Percentiles rank a stretch among this genome's conserved stretches.
phyloP scores from a whole-genome alignment of 2,113 vertebrate genomes.

The Stegastes partitus region DNA sequence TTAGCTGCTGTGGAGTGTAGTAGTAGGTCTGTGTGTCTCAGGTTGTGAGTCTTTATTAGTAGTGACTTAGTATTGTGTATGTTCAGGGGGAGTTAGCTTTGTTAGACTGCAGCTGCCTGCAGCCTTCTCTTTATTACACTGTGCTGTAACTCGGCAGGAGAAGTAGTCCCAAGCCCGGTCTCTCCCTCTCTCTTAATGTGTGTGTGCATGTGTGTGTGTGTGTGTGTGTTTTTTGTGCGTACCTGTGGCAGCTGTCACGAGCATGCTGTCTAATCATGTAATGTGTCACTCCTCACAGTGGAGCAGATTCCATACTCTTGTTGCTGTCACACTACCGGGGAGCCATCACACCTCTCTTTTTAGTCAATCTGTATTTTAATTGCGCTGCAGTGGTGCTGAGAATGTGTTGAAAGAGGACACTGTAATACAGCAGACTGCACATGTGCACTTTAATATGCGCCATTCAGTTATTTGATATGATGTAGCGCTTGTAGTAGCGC shows the following conservation, averaged over 20 bases:
- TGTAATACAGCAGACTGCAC: neutral
- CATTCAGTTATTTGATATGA: neutral
- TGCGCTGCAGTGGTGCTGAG: slow-evolving; percentile 10
- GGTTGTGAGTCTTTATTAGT: slow-evolving; percentile 59
- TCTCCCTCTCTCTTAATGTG: neutral
- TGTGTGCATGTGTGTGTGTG: slow-evolving; percentile 1
- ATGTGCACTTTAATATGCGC: neutral
- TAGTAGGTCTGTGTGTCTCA: neutral
- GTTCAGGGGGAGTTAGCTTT: slow-evolving; percentile 36
- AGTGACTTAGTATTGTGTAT: slow-evolving; percentile 55
- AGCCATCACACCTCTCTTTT: slow-evolving; percentile 38
- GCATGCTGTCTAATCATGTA: slow-evolving; percentile 74
- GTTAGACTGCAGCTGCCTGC: slow-evolving; percentile 56
- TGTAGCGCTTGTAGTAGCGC: neutral
- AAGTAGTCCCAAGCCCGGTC: slow-evolving; percentile 19
- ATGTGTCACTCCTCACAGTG: slow-evolving; percentile 65
- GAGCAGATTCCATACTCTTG: slow-evolving; percentile 53
- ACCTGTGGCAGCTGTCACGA: slow-evolving; percentile 69
- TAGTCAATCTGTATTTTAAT: slow-evolving; percentile 49
- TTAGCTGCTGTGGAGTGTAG: slow-evolving; percentile 46
- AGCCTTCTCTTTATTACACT: slow-evolving; percentile 49
- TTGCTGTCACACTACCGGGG: slow-evolving; percentile 58
- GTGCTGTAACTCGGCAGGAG: slow-evolving; percentile 47
- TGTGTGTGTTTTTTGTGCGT: slow-evolving; percentile 22
- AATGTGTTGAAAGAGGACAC: neutral